Percentiles rank a stretch among this genome's conserved stretches.
Evolutionary conservation across 2,113 vertebrate genomes (phyloP).

Genomic region (Melospiza georgiana): DNA sequence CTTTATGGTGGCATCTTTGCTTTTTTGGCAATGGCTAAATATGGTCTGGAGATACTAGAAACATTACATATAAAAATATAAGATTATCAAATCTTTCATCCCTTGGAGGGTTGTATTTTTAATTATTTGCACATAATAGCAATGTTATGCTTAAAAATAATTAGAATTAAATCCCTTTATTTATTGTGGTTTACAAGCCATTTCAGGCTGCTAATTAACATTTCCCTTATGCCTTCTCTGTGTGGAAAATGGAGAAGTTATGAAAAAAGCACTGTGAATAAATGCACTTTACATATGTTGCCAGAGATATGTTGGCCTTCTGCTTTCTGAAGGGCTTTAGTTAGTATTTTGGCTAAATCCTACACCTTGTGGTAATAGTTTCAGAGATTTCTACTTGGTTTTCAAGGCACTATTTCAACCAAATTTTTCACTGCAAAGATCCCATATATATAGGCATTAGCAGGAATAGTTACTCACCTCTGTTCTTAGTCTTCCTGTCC

Average conservation of each 20-base stretch:
- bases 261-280: background rate
- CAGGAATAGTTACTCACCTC: background rate
- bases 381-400: background rate
- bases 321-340: background rate
- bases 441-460: accelerated
- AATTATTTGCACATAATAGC: background rate
- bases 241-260: background rate
- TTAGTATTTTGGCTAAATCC: background rate
- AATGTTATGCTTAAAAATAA: background rate
- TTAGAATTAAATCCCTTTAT: background rate
- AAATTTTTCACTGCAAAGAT: background rate
- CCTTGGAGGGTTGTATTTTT: background rate
- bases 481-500: background rate
- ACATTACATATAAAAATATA: background rate
- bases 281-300: background rate
- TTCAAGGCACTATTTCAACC: background rate
- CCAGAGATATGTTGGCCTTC: background rate
- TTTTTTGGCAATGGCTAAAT: background rate
- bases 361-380: background rate
- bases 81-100: background rate
- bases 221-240: background rate
- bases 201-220: background rate
- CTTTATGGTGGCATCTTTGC: background rate
- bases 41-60: background rate
- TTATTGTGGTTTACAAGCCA: background rate